A percentile compares a stretch with the other conserved stretches of the same genome.
Evolutionary conservation across 2,113 vertebrate species (phyloP).

Genomic region (Anolis carolinensis): DNA sequence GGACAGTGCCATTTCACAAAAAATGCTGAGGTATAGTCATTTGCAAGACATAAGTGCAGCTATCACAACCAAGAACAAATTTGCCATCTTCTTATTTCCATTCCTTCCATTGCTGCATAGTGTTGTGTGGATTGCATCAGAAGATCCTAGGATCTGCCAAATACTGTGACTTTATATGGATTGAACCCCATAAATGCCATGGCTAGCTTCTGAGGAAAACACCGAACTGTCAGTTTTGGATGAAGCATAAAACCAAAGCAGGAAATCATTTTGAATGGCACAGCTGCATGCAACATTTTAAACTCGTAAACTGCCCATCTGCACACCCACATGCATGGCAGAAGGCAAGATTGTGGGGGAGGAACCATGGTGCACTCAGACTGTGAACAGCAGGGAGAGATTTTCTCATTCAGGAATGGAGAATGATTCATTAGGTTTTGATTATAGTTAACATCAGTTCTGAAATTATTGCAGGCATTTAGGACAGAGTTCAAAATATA

Average conservation of each 20-base stretch:
- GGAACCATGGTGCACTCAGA: constrained; percentile 10
- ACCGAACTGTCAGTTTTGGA: constrained; percentile 69
- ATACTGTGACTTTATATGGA: constrained; percentile 68
- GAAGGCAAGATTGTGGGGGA: constrained; percentile 30
- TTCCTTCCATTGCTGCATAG: constrained; percentile 60
- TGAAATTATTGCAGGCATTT: constrained; percentile 46
- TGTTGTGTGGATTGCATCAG: constrained; percentile 64
- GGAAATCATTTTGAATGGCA: constrained; percentile 67
- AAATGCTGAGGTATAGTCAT: constrained; percentile 30
- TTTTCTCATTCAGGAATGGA: constrained; percentile 45
- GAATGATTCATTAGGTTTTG: constrained; percentile 56
- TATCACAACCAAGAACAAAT: constrained; percentile 46
- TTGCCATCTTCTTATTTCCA: constrained; percentile 50
- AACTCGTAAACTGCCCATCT: constrained; percentile 69
- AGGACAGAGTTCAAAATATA: constrained; percentile 11
- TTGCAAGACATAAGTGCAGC: constrained; percentile 57
- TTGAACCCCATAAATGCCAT: constrained; percentile 71
- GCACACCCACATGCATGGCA: constrained; percentile 62
- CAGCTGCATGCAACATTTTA: constrained; percentile 66
- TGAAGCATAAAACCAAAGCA: constrained; percentile 63
- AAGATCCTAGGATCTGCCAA: constrained; percentile 62
- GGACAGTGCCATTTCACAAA: constrained; percentile 50
- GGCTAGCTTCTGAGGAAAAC: constrained; percentile 65
- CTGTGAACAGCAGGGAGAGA: constrained; percentile 52
- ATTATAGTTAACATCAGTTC: constrained; percentile 43